Conservation (phyloP, 1,140 invertebrate species). For the Drosophila santomea region DNA sequence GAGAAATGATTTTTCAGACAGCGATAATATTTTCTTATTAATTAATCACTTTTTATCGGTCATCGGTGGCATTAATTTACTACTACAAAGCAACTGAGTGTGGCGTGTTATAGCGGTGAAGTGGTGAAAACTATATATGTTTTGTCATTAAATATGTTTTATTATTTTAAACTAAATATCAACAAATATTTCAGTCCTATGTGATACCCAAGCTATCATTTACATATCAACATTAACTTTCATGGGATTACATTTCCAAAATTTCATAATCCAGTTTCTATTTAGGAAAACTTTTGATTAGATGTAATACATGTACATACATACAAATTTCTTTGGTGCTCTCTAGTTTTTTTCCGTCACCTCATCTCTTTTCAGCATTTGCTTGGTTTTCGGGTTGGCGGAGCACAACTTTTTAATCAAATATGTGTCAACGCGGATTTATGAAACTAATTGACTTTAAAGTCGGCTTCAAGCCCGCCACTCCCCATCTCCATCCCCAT, state of each 20-base stretch:
- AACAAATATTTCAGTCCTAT: background rate
- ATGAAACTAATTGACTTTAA: slow-evolving; percentile 75
- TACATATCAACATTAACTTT: background rate
- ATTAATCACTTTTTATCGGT: background rate
- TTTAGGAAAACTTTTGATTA: slow-evolving; percentile 19
- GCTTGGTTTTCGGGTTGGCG: slow-evolving; percentile 12
- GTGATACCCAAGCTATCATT: too few relatives aligned
- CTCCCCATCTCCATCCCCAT: too few relatives aligned
- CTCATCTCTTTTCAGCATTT: background rate
- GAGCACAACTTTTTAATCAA: slow-evolving; percentile 65
- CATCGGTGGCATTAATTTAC: background rate
- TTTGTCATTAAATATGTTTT: background rate
- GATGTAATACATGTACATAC: slow-evolving; percentile 45
- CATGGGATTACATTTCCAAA: background rate
- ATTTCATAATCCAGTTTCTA: background rate
- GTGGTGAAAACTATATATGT: too few relatives aligned
- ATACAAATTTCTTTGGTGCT: background rate
- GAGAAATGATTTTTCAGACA: slow-evolving; percentile 1
- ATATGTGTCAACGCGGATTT: slow-evolving; percentile 75
- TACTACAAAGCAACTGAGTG: background rate
- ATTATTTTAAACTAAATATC: background rate
- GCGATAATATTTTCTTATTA: background rate
- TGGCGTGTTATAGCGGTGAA: too few relatives aligned
- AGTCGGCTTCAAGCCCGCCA: background rate
- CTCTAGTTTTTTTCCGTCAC: too few relatives aligned